Evolutionary conservation across 2,797 vertebrate species (phyloP).

Genomic region (Loris lydekkerianus): DNA sequence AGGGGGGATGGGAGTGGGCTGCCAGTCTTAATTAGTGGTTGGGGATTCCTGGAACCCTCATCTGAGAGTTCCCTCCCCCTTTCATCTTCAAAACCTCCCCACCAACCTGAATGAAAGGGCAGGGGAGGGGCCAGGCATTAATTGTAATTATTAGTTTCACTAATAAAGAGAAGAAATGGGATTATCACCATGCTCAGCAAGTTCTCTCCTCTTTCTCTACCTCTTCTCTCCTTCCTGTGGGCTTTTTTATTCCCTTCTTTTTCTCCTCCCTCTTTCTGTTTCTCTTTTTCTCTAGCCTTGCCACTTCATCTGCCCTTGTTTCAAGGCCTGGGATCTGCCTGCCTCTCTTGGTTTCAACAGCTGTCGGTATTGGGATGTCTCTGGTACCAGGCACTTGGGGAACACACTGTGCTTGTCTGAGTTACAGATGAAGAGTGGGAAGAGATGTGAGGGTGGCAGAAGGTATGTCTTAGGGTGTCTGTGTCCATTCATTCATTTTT

Average conservation of each 20-base stretch:
- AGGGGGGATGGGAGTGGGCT: slow-evolving; percentile 35
- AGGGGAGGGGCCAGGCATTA: slow-evolving; percentile 63
- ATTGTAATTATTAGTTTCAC: slow-evolving; percentile 80
- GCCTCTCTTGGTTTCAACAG: neutral
- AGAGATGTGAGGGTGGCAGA: neutral
- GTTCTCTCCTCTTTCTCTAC: neutral
- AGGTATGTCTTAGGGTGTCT: neutral
- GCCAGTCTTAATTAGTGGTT: slow-evolving; percentile 75
- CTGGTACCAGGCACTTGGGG: neutral
- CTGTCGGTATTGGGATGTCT: neutral
- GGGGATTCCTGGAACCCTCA: slow-evolving; percentile 49
- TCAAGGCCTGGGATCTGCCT: neutral
- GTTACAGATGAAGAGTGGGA: neutral
- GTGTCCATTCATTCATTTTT: neutral
- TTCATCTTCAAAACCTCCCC: slow-evolving; percentile 78
- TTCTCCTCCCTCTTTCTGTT: neutral
- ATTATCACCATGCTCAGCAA: slow-evolving; percentile 28
- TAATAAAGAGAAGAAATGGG: slow-evolving; percentile 71
- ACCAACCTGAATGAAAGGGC: slow-evolving; percentile 77
- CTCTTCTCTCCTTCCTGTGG: neutral
- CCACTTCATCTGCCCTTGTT: neutral
- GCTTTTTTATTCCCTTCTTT: neutral
- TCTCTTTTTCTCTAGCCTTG: neutral
- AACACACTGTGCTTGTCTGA: neutral
- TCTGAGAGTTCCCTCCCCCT: slow-evolving; percentile 52